A percentile compares a stretch with the other conserved stretches of the same genome.
phyloP scores from a whole-genome alignment of 2,888 invertebrate genomes.

The Limnephilus auricula region DNA sequence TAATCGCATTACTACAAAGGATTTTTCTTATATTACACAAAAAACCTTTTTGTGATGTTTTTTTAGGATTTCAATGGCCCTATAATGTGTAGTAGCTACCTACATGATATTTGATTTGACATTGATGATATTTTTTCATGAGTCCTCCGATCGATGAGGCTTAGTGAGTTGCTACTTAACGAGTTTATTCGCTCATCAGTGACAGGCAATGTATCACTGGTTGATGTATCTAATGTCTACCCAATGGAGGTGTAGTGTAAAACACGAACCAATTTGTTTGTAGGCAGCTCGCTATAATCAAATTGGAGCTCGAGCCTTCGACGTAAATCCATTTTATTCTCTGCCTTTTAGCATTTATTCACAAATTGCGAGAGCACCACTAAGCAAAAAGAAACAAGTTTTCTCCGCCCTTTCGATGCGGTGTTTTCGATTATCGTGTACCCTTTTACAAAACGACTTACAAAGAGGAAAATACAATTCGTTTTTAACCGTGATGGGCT shows the following conservation, averaged over 20 bases:
- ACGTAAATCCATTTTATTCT: constrained; percentile 56
- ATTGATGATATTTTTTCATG: not conserved
- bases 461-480: not conserved
- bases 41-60: not conserved
- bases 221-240: not conserved
- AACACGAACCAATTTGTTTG: constrained; percentile 23
- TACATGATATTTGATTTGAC: not conserved
- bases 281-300: constrained; percentile 47
- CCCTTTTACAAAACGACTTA: not conserved
- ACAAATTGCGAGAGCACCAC: not conserved
- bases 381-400: not conserved
- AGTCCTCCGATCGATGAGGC: not conserved
- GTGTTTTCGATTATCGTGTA: not conserved
- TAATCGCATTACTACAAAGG: not conserved
- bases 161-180: not conserved
- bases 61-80: not conserved
- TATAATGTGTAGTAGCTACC: not conserved
- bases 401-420: not conserved
- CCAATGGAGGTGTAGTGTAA: not conserved
- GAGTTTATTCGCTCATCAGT: constrained; percentile 5
- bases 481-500: constrained; percentile 9
- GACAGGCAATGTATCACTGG: constrained; percentile 16
- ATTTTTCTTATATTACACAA: not conserved
- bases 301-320: constrained; percentile 48
- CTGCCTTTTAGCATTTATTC: not conserved